Evolutionary conservation across 2,113 vertebrate species (phyloP).

Genomic region (Pseudorectes ferrugineus): DNA sequence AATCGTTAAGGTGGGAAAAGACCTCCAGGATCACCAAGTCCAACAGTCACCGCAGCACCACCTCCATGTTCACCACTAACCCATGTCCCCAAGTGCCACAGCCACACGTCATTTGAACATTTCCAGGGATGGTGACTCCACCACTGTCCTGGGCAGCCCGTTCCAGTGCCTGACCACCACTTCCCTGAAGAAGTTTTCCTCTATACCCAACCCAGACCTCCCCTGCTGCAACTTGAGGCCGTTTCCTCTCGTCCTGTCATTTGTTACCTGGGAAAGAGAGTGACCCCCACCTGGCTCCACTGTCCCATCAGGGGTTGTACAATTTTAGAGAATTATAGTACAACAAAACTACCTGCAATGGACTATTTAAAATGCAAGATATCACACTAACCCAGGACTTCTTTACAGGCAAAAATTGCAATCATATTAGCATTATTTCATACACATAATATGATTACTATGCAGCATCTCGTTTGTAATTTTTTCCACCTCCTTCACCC

Average conservation of each 20-base stretch:
- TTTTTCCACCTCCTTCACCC: slow-evolving; percentile 61
- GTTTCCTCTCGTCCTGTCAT: background rate
- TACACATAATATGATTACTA: slow-evolving; percentile 16
- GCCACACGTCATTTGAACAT: fast-evolving
- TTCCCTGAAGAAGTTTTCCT: background rate
- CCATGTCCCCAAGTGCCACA: background rate
- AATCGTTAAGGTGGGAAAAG: background rate
- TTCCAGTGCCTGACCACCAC: background rate
- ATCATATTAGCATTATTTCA: slow-evolving; percentile 4
- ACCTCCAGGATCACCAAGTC: background rate
- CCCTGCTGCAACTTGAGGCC: background rate
- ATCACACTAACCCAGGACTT: background rate
- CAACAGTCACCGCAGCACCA: background rate
- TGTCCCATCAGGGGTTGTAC: background rate
- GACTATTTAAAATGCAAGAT: background rate
- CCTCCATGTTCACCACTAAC: background rate
- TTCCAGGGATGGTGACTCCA: background rate
- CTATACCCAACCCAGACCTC: background rate
- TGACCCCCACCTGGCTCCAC: background rate
- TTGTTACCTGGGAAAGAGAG: background rate
- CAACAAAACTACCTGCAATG: slow-evolving; percentile 8
- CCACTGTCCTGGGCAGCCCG: background rate
- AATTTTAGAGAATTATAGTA: background rate
- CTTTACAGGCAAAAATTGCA: background rate
- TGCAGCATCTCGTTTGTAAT: slow-evolving; percentile 51